Conservation (phyloP, 2,113 vertebrate genomes). For the Poicephalus meyeri region DNA sequence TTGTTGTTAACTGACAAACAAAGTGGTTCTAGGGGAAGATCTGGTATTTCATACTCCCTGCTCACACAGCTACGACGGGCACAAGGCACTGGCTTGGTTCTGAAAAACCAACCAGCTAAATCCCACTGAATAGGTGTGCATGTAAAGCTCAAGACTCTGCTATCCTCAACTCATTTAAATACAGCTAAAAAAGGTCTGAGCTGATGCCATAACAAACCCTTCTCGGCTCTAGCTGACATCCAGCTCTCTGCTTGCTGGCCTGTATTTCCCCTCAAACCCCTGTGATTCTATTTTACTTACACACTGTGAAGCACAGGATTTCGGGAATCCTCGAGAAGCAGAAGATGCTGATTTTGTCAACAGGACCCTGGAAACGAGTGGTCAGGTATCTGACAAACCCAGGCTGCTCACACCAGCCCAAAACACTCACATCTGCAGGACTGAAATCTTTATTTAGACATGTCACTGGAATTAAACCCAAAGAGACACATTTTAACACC, state of each 20-base stretch:
- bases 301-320: not conserved
- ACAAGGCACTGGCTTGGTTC: not conserved
- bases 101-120: not conserved
- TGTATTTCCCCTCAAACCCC: not conserved
- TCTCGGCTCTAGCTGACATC: not conserved
- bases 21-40: not conserved
- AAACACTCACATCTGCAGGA: not conserved
- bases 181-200: not conserved
- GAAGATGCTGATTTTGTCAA: not conserved
- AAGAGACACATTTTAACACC: not conserved
- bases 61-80: not conserved
- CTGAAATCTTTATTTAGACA: not conserved
- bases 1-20: not conserved
- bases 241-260: not conserved
- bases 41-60: not conserved
- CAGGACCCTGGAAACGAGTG: not conserved
- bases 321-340: not conserved
- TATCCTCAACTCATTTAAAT: fast-evolving
- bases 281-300: not conserved
- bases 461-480: not conserved
- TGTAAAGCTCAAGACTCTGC: not conserved
- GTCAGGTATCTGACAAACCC: not conserved
- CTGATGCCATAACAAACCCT: not conserved
- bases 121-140: not conserved
- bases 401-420: not conserved